Conservation (phyloP, 2,113 vertebrate species). For the Catagonus wagneri region DNA sequence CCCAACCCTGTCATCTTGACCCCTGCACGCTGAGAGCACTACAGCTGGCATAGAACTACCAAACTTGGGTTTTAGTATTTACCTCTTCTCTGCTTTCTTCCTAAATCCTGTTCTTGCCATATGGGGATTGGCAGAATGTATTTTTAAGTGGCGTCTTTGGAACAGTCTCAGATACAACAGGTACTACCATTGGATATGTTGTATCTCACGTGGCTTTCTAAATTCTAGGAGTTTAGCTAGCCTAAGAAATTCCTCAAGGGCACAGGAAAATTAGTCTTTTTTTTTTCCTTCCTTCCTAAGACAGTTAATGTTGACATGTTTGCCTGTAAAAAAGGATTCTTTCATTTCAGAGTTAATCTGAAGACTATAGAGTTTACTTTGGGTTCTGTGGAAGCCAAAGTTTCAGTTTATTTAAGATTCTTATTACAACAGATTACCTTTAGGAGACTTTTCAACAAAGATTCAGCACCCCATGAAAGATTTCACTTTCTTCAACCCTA, state of each 20-base stretch:
- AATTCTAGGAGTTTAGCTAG: not conserved
- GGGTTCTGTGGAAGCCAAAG: conserved; percentile 5
- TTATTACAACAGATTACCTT: not conserved
- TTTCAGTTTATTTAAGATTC: not conserved
- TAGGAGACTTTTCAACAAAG: conserved; percentile 20
- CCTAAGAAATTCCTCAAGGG: not conserved
- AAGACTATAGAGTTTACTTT: conserved; percentile 54
- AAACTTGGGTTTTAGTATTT: not conserved
- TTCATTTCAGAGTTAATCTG: conserved; percentile 18
- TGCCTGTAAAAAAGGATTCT: not conserved
- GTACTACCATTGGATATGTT: not conserved
- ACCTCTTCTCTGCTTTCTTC: conserved; percentile 4
- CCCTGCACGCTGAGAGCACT: not conserved
- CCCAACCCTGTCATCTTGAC: conserved; percentile 46
- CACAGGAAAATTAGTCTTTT: not conserved
- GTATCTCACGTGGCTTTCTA: not conserved
- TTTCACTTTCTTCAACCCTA: no score
- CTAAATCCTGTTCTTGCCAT: not conserved
- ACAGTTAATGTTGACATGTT: conserved; percentile 35
- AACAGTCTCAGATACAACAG: not conserved
- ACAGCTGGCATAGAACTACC: conserved; percentile 71
- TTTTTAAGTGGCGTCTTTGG: conserved; percentile 20
- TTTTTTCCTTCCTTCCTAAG: not conserved
- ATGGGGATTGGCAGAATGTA: not conserved
- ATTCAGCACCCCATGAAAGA: not conserved